Base-by-base conservation (phyloP, 1,140 invertebrate genomes). In the Heliconius himera region DNA sequence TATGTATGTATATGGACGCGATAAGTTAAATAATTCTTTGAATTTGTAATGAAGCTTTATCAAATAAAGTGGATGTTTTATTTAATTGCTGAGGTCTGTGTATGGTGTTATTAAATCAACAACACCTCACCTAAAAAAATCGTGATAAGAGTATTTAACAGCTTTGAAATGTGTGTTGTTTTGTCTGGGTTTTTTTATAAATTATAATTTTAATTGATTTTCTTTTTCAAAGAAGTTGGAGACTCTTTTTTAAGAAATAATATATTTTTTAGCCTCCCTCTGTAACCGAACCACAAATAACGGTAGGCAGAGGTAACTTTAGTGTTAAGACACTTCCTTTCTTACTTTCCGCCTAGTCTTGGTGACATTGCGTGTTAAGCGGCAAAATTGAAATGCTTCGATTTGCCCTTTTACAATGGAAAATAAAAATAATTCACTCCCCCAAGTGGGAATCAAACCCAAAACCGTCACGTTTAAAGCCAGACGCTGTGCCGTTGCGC, bases 21-120 rank as follows among this genome's bases (percentile, higher is more conserved):
- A 81, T 78, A 75, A 78, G 29, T 78, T 51, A 74, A 49, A 36
- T 77, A 51, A 51, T 51, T 51, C 49, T 51, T 77, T 56, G 78
- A 73, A 76, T 54, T 76, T 49, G 22, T 80, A 75, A 38, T 76
- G 73, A 76, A 76, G 71, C 66, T 33, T 76, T 76, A 76, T 41
- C 56, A 66, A 75, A 60, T 26, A 70, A 76, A 76, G n/a, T 72
- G 41, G 54, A 16, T 71, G 41, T 41, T 54, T 16, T 72, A 72
- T 77, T 77, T 29, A 77, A 77, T 66, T 66, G 9, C 26, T 16
- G 3, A 66, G 11, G 60, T 66, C 11, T 13, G 22, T 29, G 29
- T 66, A 16, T 29, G 13, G 26, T 66, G 26, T 66, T 66, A 16
- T 66, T 66, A 66, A 26, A 26, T 13, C 9, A 66, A 66, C 22